Evolutionary conservation across 2,797 vertebrate genomes (phyloP).

Genomic region (Poecile montanus): DNA sequence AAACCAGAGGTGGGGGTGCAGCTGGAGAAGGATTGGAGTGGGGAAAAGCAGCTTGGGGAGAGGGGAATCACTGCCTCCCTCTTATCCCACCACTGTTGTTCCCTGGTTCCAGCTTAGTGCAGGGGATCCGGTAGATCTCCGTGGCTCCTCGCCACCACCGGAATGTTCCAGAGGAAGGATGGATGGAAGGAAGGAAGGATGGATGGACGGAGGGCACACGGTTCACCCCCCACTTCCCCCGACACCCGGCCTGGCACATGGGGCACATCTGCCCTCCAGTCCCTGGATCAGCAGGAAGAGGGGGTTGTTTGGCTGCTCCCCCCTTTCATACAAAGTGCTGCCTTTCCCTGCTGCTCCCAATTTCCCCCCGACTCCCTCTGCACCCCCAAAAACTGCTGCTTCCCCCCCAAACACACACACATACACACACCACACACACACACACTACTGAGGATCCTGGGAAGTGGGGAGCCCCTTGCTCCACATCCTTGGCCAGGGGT

Average conservation of each 20-base stretch:
- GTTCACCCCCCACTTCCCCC: neutral
- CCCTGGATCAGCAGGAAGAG: neutral
- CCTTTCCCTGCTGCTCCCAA: constrained; percentile 10
- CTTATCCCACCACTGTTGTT: neutral
- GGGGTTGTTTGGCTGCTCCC: neutral
- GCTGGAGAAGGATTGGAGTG: neutral
- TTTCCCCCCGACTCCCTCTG: neutral
- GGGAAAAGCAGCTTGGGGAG: neutral
- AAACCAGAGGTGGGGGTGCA: neutral
- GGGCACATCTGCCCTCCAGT: neutral
- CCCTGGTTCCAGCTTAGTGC: constrained; percentile 69
- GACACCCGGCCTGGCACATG: neutral
- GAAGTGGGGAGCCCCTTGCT: neutral
- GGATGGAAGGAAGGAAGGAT: neutral
- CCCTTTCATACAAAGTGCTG: constrained; percentile 10
- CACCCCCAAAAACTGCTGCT: neutral
- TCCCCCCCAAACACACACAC: neutral
- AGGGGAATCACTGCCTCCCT: neutral
- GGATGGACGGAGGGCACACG: constrained; percentile 11
- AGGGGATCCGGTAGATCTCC: constrained; percentile 73
- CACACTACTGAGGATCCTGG: neutral
- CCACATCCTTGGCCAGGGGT: neutral
- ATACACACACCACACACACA: neutral
- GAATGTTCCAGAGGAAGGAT: constrained; percentile 52
- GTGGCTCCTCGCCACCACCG: constrained; percentile 8